These are phyloP conservation scores for Orthosia cruda DNA, from an alignment of 2,888 invertebrate species.

Conservation along the genomic window DNA sequence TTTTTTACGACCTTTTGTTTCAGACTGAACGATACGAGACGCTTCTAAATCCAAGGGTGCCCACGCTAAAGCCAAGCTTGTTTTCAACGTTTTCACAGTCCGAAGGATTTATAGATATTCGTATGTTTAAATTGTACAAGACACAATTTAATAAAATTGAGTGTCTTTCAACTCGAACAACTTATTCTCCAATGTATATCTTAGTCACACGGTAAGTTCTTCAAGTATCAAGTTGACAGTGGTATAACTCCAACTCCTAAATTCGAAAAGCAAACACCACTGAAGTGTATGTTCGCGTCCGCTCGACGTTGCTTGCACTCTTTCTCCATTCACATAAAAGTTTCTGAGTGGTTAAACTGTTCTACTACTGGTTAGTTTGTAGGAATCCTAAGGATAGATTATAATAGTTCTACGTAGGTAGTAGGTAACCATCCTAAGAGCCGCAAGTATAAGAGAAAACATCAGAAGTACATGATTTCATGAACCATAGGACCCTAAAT, in stretches of 20 bases:
- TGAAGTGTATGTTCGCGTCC: background rate
- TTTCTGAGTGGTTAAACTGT: background rate
- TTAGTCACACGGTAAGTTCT: background rate
- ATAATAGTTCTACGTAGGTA: background rate
- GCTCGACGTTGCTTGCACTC: background rate
- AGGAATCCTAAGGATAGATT: background rate
- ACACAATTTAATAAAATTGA: background rate
- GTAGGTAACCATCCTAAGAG: background rate
- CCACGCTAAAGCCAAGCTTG: background rate
- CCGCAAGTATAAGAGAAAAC: background rate
- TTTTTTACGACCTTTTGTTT: conserved; percentile 37
- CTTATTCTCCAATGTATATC: conserved; percentile 1
- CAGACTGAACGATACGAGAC: background rate
- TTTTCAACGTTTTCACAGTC: background rate
- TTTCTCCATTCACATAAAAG: background rate
- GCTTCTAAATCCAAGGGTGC: background rate
- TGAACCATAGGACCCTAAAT: background rate
- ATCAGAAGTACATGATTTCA: background rate
- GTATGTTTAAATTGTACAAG: background rate
- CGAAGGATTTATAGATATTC: background rate
- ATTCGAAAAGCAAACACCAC: conserved; percentile 11
- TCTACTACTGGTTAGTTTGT: background rate
- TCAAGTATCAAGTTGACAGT: conserved; percentile 8
- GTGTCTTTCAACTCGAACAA: background rate
- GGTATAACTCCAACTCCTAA: conserved; percentile 8